Percentiles rank a stretch among this genome's conserved stretches.
phyloP scores from a whole-genome alignment of 2,888 invertebrate species.

The Keiferia lycopersicella region DNA sequence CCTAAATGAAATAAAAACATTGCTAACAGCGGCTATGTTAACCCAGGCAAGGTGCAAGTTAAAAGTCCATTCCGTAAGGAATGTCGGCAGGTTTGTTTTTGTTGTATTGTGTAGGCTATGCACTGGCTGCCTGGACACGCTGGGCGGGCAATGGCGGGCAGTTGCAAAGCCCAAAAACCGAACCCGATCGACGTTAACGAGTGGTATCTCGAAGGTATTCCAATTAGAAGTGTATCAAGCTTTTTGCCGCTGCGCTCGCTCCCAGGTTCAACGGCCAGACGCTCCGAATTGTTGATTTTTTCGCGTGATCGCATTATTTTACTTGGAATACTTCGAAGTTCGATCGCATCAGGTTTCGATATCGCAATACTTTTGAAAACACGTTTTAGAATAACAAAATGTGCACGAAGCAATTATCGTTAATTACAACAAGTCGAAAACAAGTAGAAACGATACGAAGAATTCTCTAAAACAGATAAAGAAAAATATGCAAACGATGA shows the following conservation, averaged over 20 bases:
- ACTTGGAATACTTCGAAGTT: slow-evolving; percentile 30
- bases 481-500: background rate
- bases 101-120: slow-evolving; percentile 13
- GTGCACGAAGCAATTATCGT: background rate
- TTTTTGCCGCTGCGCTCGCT: slow-evolving; percentile 40
- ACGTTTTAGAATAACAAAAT: slow-evolving; percentile 1
- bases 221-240: slow-evolving; percentile 47
- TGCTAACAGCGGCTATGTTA: background rate
- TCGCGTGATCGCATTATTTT: slow-evolving; percentile 49
- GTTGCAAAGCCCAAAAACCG: slow-evolving; percentile 26
- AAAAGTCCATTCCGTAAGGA: slow-evolving; percentile 9
- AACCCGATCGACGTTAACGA: slow-evolving; percentile 30
- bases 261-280: slow-evolving; percentile 67
- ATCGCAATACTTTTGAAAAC: slow-evolving; percentile 6
- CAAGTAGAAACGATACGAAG: background rate
- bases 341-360: slow-evolving; percentile 19
- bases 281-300: slow-evolving; percentile 57
- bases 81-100: slow-evolving; percentile 21
- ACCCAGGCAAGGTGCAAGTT: background rate
- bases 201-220: slow-evolving; percentile 37
- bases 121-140: slow-evolving; percentile 17
- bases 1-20: background rate
- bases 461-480: background rate
- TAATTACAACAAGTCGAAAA: slow-evolving; percentile 12
- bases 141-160: slow-evolving; percentile 13